phyloP scores from a whole-genome alignment of 2,888 invertebrate species.

The Pocota personata region DNA sequence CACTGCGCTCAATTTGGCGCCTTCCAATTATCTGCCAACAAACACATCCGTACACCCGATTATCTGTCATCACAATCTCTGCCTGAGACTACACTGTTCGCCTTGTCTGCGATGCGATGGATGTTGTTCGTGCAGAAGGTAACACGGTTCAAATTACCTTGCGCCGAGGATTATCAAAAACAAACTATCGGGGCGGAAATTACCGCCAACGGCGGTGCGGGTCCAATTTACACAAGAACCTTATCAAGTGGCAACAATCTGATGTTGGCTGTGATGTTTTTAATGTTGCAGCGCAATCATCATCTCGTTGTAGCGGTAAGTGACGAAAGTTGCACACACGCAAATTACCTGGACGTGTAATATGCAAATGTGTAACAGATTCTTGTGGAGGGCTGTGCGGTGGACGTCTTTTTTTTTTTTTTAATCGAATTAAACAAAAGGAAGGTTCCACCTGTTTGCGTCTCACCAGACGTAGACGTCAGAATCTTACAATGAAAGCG shows the following conservation, averaged over 20 bases:
- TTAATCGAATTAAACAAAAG: constrained; percentile 54
- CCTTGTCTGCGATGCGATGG: constrained; percentile 29
- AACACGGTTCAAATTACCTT: constrained; percentile 66
- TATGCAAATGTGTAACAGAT: constrained; percentile 68
- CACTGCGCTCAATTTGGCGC: constrained; percentile 58
- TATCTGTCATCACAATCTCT: constrained; percentile 66
- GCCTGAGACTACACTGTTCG: constrained; percentile 22
- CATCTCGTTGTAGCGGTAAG: constrained; percentile 64
- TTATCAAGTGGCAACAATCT: constrained; percentile 62
- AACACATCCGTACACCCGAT: constrained; percentile 38
- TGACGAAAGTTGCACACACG: constrained; percentile 65
- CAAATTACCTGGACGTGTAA: constrained; percentile 64
- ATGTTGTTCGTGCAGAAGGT: constrained; percentile 61
- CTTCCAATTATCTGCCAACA: constrained; percentile 39
- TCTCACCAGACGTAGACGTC: background rate
- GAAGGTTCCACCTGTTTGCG: background rate
- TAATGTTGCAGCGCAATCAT: constrained; percentile 44
- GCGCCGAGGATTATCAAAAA: constrained; percentile 63
- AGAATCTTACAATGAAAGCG: constrained; percentile 17
- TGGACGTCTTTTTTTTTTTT: background rate
- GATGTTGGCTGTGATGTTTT: constrained; percentile 46
- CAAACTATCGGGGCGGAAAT: constrained; percentile 66
- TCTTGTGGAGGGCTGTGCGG: background rate
- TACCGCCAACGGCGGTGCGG: constrained; percentile 46
- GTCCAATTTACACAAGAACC: constrained; percentile 22